Percentiles rank a stretch among this genome's conserved stretches.
phyloP scores from a whole-genome alignment of 64 coral and sea anemone genomes.

The Catalaphyllia jardinei region DNA sequence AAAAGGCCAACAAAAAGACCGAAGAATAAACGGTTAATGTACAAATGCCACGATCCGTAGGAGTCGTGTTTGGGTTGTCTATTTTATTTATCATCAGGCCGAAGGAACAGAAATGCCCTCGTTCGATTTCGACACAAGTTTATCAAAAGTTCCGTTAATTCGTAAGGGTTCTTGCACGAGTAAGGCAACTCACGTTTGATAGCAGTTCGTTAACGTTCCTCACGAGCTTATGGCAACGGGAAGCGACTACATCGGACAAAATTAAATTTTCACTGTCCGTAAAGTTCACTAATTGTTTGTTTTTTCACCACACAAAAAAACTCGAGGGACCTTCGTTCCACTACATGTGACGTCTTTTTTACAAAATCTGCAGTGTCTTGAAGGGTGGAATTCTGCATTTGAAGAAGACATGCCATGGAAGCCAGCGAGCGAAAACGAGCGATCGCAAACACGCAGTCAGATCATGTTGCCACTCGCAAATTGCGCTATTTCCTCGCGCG shows the following conservation, averaged over 20 bases:
- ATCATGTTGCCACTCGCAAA: no score
- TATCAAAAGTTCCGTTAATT: neutral
- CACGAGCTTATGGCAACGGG: neutral
- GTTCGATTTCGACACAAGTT: neutral
- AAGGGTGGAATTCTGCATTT: neutral
- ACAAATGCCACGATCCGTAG: no score
- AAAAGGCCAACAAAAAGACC: no score
- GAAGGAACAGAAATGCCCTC: neutral
- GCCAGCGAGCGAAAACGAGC: no score
- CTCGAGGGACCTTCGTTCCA: neutral
- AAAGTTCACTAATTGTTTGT: neutral
- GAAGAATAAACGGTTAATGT: no score
- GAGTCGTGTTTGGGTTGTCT: no score
- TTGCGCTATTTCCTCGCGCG: no score
- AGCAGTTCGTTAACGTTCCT: neutral
- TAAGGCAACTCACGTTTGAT: slow-evolving; percentile 5
- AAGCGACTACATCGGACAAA: neutral
- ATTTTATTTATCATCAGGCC: no score
- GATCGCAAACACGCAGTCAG: no score
- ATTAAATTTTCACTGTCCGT: neutral
- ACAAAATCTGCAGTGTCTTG: neutral
- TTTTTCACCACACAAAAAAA: neutral
- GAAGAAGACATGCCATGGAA: neutral
- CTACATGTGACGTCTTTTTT: neutral
- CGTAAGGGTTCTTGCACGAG: slow-evolving; percentile 15